A percentile compares a stretch with the other conserved stretches of the same genome.
These are phyloP conservation scores for Cotesia chilonis DNA, from an alignment of 1,140 invertebrate species.

Conservation along the genomic window DNA sequence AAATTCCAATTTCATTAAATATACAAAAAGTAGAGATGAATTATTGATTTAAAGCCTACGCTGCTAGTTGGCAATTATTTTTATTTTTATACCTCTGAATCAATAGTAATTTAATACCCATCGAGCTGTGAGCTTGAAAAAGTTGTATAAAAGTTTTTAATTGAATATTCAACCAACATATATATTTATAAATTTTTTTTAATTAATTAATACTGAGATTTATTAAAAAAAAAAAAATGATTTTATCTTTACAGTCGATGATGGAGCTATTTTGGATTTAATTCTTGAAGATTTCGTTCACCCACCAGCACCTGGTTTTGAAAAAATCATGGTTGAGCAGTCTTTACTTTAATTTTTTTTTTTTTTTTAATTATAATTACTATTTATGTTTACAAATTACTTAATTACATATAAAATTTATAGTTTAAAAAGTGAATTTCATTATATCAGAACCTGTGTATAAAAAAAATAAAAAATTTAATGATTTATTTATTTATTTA, in stretches of 20 bases:
- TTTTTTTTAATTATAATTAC: conserved; percentile 32
- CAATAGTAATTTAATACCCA: conserved; percentile 11
- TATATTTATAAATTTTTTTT: too few relatives aligned
- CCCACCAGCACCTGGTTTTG: conserved; percentile 87
- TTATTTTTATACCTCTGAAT: conserved; percentile 30
- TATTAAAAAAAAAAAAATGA: conserved; percentile 31
- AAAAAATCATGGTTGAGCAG: conserved; percentile 97
- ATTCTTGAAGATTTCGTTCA: conserved; percentile 90
- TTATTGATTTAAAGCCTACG: too few relatives aligned
- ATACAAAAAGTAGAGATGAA: too few relatives aligned
- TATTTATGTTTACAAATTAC: conserved; percentile 38
- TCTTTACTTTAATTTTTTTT: conserved; percentile 83
- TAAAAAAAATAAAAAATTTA: conserved; percentile 12
- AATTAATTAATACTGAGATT: background rate
- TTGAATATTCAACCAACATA: conserved; percentile 2
- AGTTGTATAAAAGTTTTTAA: background rate
- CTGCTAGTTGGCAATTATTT: conserved; percentile 8
- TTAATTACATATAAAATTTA: conserved; percentile 34
- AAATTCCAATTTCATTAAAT: too few relatives aligned
- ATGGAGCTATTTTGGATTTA: conserved; percentile 95
- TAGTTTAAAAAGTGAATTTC: background rate
- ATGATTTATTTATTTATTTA: too few relatives aligned
- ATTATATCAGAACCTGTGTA: conserved; percentile 11
- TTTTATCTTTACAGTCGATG: conserved; percentile 82
- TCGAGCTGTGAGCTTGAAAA: background rate